Base-by-base conservation (phyloP, 2,797 vertebrate species). In the Thripadectes ignobilis region DNA sequence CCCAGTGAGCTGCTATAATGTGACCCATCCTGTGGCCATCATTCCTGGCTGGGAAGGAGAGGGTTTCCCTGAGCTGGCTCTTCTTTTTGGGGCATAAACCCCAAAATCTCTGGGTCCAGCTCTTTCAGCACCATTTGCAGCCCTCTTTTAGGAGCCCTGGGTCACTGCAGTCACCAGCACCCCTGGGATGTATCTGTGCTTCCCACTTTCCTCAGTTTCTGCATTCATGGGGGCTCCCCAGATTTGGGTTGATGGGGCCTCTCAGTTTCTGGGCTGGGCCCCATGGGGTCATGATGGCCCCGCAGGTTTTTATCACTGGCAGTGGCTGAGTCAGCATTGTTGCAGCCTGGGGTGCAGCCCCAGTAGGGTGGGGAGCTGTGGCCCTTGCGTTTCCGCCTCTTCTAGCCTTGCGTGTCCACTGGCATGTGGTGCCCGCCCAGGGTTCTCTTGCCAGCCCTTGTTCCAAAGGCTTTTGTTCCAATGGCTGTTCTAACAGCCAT, bases 341-440 rank as follows among this genome's bases (percentile, higher is more conserved):
- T 0, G 0, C 52, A 62, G 66, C 66, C 4, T 0, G 1, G 5
- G 66, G 26, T 16, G 9, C 59, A 62, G 62, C 74, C 46, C 3
- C 1, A 34, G 59, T 0, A 0, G 71, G 26, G 39, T 72, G 63
- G 14, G 32, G 16, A 46, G 66, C 34, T 14, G 59, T 5, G 4
- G 41, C 9, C 68, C 30, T 29, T 7, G 58, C 1, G 2, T 71
- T 92, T 71, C 57, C 0, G 0, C 61, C n/a, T 49, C 7, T 41
- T 71, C 54, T 76, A 5, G 2, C 75, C 61, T 23, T 59, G 55
- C 0, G 0, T 19, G 30, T 69, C 51, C 3, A 2, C 6, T 0
- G 1, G 23, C 43, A 13, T 3, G 0, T 1, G 2, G 54, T 76
- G 59, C 43, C 38, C 1, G 2, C 30, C 34, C 0, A 0, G 62